Base-by-base conservation (phyloP, 2,888 invertebrate genomes). In the Agapostemon virescens region DNA sequence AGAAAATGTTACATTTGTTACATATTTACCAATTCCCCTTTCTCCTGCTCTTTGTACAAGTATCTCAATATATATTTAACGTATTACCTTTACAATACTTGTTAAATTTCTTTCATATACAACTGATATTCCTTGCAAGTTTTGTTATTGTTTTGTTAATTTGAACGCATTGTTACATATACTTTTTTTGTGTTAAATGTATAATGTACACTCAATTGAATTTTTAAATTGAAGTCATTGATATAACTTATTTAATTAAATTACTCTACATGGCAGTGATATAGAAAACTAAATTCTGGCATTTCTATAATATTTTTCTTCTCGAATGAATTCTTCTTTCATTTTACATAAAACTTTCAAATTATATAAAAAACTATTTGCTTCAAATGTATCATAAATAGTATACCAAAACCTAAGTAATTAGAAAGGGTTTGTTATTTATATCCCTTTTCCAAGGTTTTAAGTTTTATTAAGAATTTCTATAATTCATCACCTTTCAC, bases 201-300 rank as follows among this genome's bases (percentile, higher is more conserved):
- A 69, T 58, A 74, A 49, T 78, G 67, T 40, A 70, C 55, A 69
- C 52, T 49, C 49, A 78, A 82, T 38, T 30, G 55, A 82, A 73
- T 30, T 38, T 64, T 30, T 75, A 45, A 82, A 82, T 58, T 69
- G 72, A 82, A 78, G 33, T 61, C 49, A 33, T 75, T 9, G 30
- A 70, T 72, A 73, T n/a, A 72, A 79, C 79, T 77, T 66, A 72
- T 78, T 68, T 63, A 63, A 76, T 63, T 82, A 82, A 82, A 70
- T 78, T 86, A 85, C 74, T 67, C 74, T 79, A 77, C 13, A 74
- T 86, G 87, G 87, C 87, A 87, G 87, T 87, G 86, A 81, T 85
- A 84, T 70, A 80, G 78, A 76, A 69, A 86, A 80, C 52, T 72
- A 84, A 71, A 76, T 74, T 64, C 67, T 72, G 64, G 49, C 30